These are phyloP conservation scores for Caenorhabditis sp. DNA, from an alignment of 2,888 invertebrate species.

Conservation along the genomic window DNA sequence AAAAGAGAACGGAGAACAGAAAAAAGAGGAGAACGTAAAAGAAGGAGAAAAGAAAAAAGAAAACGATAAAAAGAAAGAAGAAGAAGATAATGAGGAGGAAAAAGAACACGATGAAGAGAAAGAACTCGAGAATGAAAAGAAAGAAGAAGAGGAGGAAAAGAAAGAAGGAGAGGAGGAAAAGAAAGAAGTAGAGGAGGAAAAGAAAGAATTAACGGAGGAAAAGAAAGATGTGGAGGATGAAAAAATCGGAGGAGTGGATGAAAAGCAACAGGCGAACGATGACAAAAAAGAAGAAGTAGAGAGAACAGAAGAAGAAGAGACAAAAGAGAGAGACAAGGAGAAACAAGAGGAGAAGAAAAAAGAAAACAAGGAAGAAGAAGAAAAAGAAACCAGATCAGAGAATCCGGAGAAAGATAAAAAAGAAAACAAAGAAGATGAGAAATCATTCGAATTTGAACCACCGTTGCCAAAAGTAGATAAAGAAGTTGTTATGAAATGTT, in stretches of 20 bases:
- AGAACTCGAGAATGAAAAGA: background rate
- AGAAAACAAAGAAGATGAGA: background rate
- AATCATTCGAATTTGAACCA: background rate
- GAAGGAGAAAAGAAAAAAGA: background rate
- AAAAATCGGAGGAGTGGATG: constrained; percentile 2
- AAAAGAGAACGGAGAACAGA: background rate
- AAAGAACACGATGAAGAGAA: constrained; percentile 2
- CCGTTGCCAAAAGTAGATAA: constrained; percentile 10
- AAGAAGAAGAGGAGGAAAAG: constrained; percentile 2
- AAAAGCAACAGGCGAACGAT: background rate
- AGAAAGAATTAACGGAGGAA: background rate
- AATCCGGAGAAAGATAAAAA: background rate
- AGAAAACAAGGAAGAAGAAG: constrained; percentile 8
- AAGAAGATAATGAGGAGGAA: constrained; percentile 1
- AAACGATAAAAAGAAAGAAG: constrained; percentile 3
- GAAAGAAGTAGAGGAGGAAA: background rate
- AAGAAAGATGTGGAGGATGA: background rate
- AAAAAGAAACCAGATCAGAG: no score
- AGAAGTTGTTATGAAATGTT: background rate
- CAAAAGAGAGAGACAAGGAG: constrained; percentile 2
- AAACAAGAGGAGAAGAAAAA: background rate
- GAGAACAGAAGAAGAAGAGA: background rate
- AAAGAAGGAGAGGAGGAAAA: background rate
- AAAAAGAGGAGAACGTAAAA: constrained; percentile 13
- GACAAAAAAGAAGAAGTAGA: background rate